Base-by-base conservation (phyloP, 2,888 invertebrate genomes). In the Morpho achilles region DNA sequence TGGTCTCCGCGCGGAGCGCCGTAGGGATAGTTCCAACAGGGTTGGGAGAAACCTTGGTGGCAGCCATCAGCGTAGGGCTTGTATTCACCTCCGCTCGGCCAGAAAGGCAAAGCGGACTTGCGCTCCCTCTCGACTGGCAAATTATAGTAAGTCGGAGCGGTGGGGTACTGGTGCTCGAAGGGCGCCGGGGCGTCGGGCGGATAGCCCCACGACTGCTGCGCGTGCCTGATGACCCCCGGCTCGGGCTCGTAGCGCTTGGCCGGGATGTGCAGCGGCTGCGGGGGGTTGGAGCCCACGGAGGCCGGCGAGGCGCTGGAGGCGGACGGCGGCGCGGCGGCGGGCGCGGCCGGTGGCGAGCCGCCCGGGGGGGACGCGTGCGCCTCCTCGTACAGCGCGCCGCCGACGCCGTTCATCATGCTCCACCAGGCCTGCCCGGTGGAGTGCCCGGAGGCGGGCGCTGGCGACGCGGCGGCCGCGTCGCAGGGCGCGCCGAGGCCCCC, bases 261-360 rank as follows among this genome's bases (percentile, higher is more conserved):
- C 68, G 97, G 97, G 87, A 97, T 97, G 91, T 97, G 97, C 66
- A 97, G 92, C 65, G 96, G 96, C 75, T 94, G 94, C 62, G 94
- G 94, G 61, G 95, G 93, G 85, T 94, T 93, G 79, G 93, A 94
- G 77, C 94, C 92, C 54, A 92, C 93, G 62, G 90, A 88, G 63
- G 93, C 84, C 75, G 93, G 93, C 78, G 92, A 87, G 76, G 87
- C 88, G 88, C 87, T 87, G 75, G 90, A 86, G 63, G 90, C 88
- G 63, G 92, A 88, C 75, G 92, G 82, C 67, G 93, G 93, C 67
- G 94, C 94, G 68, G 93, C 93, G 62, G 94, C 94, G 56, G 94
- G 94, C 63, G 94, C 94, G 61, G 94, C 94, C 58, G 94, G 94
- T 80, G 93, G 93, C 61, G 94, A 87, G 57, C 93, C 76, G 57